Percentiles rank a stretch among this genome's conserved stretches.
Evolutionary conservation across 1,140 invertebrate genomes (phyloP).

Genomic region (Leptonema lineaticorne): DNA sequence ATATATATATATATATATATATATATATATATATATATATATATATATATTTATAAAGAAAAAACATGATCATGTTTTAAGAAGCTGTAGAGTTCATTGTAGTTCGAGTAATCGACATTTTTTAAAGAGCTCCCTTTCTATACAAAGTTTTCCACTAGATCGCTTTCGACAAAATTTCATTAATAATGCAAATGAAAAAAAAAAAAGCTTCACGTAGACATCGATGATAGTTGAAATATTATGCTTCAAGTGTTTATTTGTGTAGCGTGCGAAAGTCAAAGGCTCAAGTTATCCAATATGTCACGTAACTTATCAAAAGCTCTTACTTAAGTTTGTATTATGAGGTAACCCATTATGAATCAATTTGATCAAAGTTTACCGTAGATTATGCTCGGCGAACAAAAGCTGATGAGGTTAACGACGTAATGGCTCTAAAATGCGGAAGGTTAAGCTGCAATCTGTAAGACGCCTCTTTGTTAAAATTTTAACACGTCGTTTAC

Average conservation of each 20-base stretch:
- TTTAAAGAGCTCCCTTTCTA: too few relatives aligned
- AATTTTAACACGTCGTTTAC: background rate
- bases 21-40: too few relatives aligned
- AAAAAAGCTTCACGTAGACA: too few relatives aligned
- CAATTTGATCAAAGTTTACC: slow-evolving; percentile 35
- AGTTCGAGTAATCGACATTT: too few relatives aligned
- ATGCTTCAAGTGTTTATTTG: slow-evolving; percentile 19
- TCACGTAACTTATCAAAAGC: slow-evolving; percentile 31
- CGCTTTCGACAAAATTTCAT: too few relatives aligned
- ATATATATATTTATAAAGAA: too few relatives aligned
- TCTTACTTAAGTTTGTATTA: slow-evolving; percentile 27
- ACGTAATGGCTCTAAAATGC: slow-evolving; percentile 26
- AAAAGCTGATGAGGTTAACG: slow-evolving; percentile 32
- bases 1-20: too few relatives aligned
- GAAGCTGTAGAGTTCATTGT: too few relatives aligned
- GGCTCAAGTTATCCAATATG: slow-evolving; percentile 30
- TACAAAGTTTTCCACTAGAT: too few relatives aligned
- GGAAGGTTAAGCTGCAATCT: slow-evolving; percentile 20
- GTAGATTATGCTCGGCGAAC: slow-evolving; percentile 31
- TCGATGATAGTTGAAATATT: background rate
- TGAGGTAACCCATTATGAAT: slow-evolving; percentile 30
- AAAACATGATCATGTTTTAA: too few relatives aligned
- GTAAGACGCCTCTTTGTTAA: too few relatives aligned
- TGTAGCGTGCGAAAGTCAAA: slow-evolving; percentile 14
- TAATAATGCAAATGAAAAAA: too few relatives aligned